Percentiles rank a stretch among this genome's conserved stretches.
Conservation (phyloP, 2,888 invertebrate species). For the Campopleginae sp. region DNA sequence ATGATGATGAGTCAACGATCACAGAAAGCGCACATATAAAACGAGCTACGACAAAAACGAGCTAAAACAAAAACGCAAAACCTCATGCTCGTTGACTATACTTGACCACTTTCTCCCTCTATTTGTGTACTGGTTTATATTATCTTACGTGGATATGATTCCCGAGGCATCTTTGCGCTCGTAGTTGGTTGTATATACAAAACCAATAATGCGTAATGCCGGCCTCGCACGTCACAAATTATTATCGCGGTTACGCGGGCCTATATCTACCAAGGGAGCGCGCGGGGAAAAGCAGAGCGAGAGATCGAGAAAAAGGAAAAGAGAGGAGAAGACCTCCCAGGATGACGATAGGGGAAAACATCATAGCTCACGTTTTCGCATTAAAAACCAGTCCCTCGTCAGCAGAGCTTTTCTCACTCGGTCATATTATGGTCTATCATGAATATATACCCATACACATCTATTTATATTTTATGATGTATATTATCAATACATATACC, state of each 20-base stretch:
- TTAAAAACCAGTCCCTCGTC: conserved; percentile 62
- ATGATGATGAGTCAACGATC: conserved; percentile 51
- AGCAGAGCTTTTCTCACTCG: conserved; percentile 50
- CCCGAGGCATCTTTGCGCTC: conserved; percentile 5
- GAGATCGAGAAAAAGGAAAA: neutral
- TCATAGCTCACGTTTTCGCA: conserved; percentile 67
- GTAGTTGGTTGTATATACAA: conserved; percentile 37
- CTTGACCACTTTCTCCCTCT: conserved; percentile 59
- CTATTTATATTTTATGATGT: conserved; percentile 38
- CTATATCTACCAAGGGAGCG: conserved; percentile 25
- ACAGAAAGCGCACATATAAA: conserved; percentile 11
- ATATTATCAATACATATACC: conserved; percentile 6
- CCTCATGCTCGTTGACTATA: conserved; percentile 48
- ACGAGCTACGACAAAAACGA: neutral
- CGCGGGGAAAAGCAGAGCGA: neutral
- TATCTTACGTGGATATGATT: conserved; percentile 41
- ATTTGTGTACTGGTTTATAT: conserved; percentile 15
- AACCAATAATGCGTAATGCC: conserved; percentile 68
- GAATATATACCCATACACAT: neutral
- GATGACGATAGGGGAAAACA: conserved; percentile 52
- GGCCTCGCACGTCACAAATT: conserved; percentile 63
- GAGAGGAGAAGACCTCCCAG: conserved; percentile 60
- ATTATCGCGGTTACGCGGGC: conserved; percentile 55
- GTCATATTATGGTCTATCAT: conserved; percentile 43
- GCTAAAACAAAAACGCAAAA: conserved; percentile 13